A percentile compares a stretch with the other conserved stretches of the same genome.
These are phyloP conservation scores for Euphydryas editha DNA, from an alignment of 2,888 invertebrate genomes.

Conservation along the genomic window DNA sequence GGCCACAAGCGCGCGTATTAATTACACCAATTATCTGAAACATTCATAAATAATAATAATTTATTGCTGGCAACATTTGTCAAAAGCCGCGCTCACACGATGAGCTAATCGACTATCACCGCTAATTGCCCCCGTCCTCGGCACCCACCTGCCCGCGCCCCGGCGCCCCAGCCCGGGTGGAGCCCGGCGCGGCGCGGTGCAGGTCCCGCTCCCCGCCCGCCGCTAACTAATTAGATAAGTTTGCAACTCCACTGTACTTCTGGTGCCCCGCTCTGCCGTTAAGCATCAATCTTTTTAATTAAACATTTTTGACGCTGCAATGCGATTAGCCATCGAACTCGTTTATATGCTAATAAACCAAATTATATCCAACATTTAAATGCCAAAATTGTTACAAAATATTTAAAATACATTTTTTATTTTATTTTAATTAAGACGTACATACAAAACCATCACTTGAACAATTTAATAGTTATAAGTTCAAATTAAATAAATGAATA, in stretches of 20 bases:
- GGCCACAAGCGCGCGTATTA: constrained; percentile 52
- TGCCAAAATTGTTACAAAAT: constrained; percentile 2
- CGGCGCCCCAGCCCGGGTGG: constrained; percentile 48
- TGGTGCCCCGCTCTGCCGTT: constrained; percentile 76
- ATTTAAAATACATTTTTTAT: not conserved
- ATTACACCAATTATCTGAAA: constrained; percentile 69
- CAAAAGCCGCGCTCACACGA: constrained; percentile 82
- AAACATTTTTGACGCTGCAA: constrained; percentile 82
- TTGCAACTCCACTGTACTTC: constrained; percentile 82
- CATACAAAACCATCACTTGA: constrained; percentile 5
- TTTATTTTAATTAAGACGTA: constrained; percentile 38
- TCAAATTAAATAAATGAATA: constrained; percentile 48
- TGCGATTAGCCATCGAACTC: constrained; percentile 77
- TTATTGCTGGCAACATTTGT: constrained; percentile 79
- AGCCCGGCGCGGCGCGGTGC: constrained; percentile 42
- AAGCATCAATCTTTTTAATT: constrained; percentile 84
- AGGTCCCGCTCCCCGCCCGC: constrained; percentile 48
- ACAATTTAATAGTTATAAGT: constrained; percentile 21
- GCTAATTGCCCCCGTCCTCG: constrained; percentile 76
- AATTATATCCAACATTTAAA: constrained; percentile 13
- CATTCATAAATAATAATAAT: constrained; percentile 73
- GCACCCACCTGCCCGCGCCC: constrained; percentile 44
- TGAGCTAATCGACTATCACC: constrained; percentile 84
- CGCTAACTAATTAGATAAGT: constrained; percentile 83
- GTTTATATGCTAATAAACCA: constrained; percentile 49